phyloP scores from a whole-genome alignment of 2,113 vertebrate species.

The Lophotis ruficrista region DNA sequence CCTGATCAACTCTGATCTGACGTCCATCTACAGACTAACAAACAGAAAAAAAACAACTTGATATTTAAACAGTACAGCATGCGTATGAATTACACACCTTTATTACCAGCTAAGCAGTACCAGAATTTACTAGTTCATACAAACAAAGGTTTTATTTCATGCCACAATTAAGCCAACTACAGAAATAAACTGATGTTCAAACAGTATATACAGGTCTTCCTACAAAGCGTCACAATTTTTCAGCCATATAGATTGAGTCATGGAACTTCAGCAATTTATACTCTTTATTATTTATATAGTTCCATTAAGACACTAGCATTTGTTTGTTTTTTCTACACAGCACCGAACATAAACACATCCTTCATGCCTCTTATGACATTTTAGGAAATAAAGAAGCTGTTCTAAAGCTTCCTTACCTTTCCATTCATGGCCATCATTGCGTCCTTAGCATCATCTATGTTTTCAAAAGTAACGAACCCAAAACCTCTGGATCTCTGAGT shows the following conservation, averaged over 20 bases:
- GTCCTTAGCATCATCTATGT: slow-evolving; percentile 94
- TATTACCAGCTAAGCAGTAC: rapidly evolving
- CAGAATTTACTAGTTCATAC: rapidly evolving
- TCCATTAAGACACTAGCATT: rapidly evolving
- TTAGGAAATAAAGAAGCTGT: rapidly evolving
- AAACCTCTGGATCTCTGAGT: slow-evolving; percentile 93
- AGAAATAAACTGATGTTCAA: rapidly evolving
- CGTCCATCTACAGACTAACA: slow-evolving; percentile 89
- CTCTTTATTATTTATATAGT: rapidly evolving
- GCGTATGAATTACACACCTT: rapidly evolving
- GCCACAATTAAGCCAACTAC: rapidly evolving
- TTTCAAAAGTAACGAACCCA: slow-evolving; percentile 96
- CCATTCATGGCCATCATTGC: slow-evolving; percentile 96
- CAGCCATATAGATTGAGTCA: rapidly evolving
- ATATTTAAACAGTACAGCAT: no score
- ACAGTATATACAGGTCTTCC: rapidly evolving
- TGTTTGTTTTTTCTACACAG: rapidly evolving
- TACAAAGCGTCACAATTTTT: rapidly evolving
- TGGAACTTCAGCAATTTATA: rapidly evolving
- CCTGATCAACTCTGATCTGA: slow-evolving; percentile 93
- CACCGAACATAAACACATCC: rapidly evolving
- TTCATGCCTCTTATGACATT: rapidly evolving
- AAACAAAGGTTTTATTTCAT: rapidly evolving
- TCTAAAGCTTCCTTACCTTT: slow-evolving; percentile 79
- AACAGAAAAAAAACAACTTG: rapidly evolving